These are phyloP conservation scores for Siniperca scherzeri DNA, from an alignment of 2,797 vertebrate genomes.

Conservation along the genomic window DNA sequence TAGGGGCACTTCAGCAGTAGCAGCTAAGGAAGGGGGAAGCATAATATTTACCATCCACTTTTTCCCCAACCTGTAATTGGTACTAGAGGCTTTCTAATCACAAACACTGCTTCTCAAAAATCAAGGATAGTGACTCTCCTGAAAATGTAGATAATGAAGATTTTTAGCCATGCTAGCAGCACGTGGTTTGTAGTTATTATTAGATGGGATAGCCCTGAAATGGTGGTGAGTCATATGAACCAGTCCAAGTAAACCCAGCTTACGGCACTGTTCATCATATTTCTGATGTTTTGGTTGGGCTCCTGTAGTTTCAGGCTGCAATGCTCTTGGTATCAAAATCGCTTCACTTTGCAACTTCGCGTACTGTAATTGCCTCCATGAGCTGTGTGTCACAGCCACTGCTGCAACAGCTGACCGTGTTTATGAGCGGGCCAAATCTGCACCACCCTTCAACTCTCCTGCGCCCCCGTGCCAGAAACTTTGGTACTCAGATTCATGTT, in stretches of 20 bases:
- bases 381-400: slow-evolving; percentile 3
- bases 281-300: neutral
- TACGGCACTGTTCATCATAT: neutral
- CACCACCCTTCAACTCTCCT: neutral
- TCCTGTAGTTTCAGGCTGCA: neutral
- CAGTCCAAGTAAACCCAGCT: neutral
- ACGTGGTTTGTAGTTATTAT: neutral
- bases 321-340: neutral
- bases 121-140: neutral
- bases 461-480: neutral
- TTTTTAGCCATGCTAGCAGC: neutral
- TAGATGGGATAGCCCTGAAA: neutral
- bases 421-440: neutral
- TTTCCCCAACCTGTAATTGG: slow-evolving; percentile 21
- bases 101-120: neutral
- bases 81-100: slow-evolving; percentile 19
- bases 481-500: neutral
- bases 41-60: slow-evolving; percentile 41
- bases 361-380: neutral
- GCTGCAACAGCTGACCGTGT: neutral
- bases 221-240: neutral
- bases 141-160: slow-evolving; percentile 10
- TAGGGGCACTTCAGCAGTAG: slow-evolving; percentile 32
- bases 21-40: slow-evolving; percentile 3
- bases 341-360: neutral